Base-by-base conservation (phyloP, 2,113 vertebrate genomes). In the Muntiacus muntjak region DNA sequence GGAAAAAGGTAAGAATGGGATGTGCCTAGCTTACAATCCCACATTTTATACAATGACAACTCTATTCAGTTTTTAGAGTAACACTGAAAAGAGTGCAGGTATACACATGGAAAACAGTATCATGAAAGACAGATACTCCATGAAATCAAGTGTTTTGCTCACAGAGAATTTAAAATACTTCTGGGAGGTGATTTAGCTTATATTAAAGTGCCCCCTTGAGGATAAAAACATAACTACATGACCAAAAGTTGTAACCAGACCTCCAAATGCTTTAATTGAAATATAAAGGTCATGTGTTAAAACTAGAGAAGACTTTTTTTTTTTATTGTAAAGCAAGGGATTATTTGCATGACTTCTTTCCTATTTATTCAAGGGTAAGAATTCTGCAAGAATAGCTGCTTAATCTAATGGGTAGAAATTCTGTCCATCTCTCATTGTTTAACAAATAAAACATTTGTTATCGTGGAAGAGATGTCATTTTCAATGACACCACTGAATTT, bases 161-260 rank as follows among this genome's bases (percentile, higher is more conserved):
- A 0, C 6, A 30, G 57, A 97, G 86, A 89, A 74, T 33, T 58
- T 21, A 26, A 8, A 95, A 13, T 26, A 10, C 9, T 2, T 17
- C 25, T 17, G 14, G 52, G 23, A 98, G 43, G 21, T 33, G 21
- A 52, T 36, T 96, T 97, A 26, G 28, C 95, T 98, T 97, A 89
- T 95, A 95, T 97, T 82, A 76, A 97, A 98, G 98, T 98, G 98
- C 98, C 99, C 94, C 85, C 98, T 96, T 52, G 98, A 98, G 99
- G 98, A 97, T 0, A 40, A 89, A 57, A 93, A 50, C 40, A 67
- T 93, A 93, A 98, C 50, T 98, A 71, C 97, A 98, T 60, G 58
- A 15, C 17, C 43, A 11, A 82, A 96, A 10, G 12, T 30, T 45
- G 14, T 47, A 28, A 19, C 3, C 54, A 17, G 89, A 92, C 79